phyloP scores from a whole-genome alignment of 2,888 invertebrate species.

The Heliconius sara region DNA sequence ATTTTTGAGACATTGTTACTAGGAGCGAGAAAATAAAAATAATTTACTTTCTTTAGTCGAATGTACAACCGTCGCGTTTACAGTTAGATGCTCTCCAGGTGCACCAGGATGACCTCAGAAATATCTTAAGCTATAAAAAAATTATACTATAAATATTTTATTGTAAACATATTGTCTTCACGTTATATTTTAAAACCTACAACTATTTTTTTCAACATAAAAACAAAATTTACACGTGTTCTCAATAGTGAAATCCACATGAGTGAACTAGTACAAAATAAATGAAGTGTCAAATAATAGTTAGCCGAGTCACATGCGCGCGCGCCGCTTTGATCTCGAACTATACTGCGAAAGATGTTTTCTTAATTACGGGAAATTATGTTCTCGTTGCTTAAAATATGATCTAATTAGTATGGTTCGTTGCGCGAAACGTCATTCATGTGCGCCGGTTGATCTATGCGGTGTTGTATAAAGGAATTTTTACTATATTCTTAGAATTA shows the following conservation, averaged over 20 bases:
- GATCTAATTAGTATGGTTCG: slow-evolving; percentile 41
- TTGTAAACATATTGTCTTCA: too few relatives aligned
- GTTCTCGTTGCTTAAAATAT: slow-evolving; percentile 45
- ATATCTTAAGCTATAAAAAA: background rate
- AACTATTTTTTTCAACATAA: background rate
- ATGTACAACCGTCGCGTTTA: too few relatives aligned
- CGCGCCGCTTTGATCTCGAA: slow-evolving; percentile 43
- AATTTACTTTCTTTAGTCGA: too few relatives aligned
- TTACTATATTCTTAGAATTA: background rate
- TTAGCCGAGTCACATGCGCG: slow-evolving; percentile 29
- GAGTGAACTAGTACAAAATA: slow-evolving; percentile 32
- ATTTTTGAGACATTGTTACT: too few relatives aligned
- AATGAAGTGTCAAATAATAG: slow-evolving; percentile 41
- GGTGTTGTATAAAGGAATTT: background rate
- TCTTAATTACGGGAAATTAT: slow-evolving; percentile 46
- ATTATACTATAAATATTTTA: background rate
- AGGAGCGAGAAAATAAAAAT: too few relatives aligned
- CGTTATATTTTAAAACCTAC: too few relatives aligned
- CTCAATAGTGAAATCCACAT: background rate
- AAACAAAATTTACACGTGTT: background rate
- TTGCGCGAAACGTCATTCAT: slow-evolving; percentile 37
- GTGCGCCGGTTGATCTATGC: slow-evolving; percentile 8
- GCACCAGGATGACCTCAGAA: too few relatives aligned
- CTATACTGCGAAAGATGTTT: slow-evolving; percentile 39
- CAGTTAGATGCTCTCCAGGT: too few relatives aligned